Evolutionary conservation across 2,797 vertebrate genomes (phyloP).

Genomic region (Acanthopagrus latus): DNA sequence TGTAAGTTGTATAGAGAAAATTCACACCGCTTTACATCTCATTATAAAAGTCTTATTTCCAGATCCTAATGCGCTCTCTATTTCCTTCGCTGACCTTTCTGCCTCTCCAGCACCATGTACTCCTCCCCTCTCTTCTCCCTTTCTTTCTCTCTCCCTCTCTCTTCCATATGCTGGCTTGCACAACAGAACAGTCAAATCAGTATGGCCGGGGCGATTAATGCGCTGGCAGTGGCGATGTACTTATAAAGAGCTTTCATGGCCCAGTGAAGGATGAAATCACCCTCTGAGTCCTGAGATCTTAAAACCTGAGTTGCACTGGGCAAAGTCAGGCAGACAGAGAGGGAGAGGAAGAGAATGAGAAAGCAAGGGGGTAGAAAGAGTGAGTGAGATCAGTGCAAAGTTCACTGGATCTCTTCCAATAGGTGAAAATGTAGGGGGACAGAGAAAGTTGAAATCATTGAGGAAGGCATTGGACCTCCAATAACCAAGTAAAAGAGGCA

Average conservation of each 20-base stretch:
- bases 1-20: no score
- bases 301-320: conserved; percentile 56
- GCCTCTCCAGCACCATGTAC: not conserved
- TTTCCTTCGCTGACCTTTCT: conserved; percentile 10
- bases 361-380: not conserved
- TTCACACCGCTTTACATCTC: no score
- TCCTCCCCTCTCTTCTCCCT: not conserved
- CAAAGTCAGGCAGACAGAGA: conserved; percentile 32
- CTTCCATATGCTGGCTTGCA: conserved; percentile 67
- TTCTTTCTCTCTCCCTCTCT: conserved; percentile 7
- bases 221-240: conserved; percentile 75
- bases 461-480: conserved; percentile 58
- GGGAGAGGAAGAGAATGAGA: not conserved
- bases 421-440: conserved; percentile 44
- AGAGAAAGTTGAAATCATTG: conserved; percentile 57
- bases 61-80: conserved; percentile 46
- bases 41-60: conserved; percentile 65
- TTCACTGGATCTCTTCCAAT: conserved; percentile 40
- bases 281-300: conserved; percentile 70
- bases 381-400: conserved; percentile 24
- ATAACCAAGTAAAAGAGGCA: conserved; percentile 46
- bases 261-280: conserved; percentile 88
- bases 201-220: conserved; percentile 82
- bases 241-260: conserved; percentile 86
- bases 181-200: conserved; percentile 79